Evolutionary conservation across 2,797 vertebrate species (phyloP).

Genomic region (Thunnus albacares): DNA sequence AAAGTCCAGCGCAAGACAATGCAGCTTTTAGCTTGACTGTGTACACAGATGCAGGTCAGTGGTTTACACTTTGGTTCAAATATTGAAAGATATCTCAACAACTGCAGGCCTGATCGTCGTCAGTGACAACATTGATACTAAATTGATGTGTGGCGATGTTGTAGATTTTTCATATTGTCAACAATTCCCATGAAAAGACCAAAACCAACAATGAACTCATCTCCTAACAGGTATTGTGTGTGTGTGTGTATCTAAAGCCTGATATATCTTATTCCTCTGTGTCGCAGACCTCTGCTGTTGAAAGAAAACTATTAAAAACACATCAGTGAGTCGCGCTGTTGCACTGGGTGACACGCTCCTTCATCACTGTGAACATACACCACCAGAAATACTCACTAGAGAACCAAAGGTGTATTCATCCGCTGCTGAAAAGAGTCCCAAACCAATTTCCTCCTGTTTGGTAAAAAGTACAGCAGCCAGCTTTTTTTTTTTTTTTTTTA

Average conservation of each 20-base stretch:
- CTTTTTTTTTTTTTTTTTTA: too few relatives aligned
- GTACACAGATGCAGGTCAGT: conserved; percentile 2
- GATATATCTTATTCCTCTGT: not conserved
- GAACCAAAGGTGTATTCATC: not conserved
- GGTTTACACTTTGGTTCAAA: not conserved
- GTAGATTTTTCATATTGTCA: not conserved
- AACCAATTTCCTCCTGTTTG: not conserved
- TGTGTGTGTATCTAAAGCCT: not conserved
- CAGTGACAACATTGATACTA: not conserved
- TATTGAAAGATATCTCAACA: not conserved
- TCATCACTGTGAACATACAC: conserved; percentile 7
- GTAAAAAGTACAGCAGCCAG: too few relatives aligned
- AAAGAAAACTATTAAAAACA: not conserved
- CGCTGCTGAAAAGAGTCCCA: not conserved
- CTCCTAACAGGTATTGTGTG: too few relatives aligned
- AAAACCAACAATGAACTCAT: too few relatives aligned
- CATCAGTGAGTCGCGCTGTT: not conserved
- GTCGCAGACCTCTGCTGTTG: not conserved
- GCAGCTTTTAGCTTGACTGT: not conserved
- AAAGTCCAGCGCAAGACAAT: conserved; percentile 13
- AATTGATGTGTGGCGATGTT: not conserved
- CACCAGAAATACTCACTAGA: conserved; percentile 1
- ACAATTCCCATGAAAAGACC: too few relatives aligned
- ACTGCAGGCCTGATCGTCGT: not conserved
- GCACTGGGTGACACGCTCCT: too few relatives aligned